These are phyloP conservation scores for Galerucella pusilla DNA, from an alignment of 2,888 invertebrate genomes.

Conservation along the genomic window DNA sequence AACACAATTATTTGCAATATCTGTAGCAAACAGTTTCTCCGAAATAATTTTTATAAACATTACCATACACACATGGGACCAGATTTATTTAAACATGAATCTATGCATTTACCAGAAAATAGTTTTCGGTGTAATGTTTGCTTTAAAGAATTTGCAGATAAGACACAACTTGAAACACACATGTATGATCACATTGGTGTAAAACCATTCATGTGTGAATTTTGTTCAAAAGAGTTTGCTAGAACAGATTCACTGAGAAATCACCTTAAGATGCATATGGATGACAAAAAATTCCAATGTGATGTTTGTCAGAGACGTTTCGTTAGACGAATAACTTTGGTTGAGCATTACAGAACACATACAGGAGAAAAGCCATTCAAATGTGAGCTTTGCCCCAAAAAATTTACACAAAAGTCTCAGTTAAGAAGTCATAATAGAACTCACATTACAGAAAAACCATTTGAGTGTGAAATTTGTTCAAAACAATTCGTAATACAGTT, in stretches of 20 bases:
- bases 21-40: neutral
- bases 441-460: slow-evolving; percentile 57
- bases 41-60: slow-evolving; percentile 5
- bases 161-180: neutral
- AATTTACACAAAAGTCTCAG: slow-evolving; percentile 78
- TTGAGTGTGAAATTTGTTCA: slow-evolving; percentile 12
- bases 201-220: slow-evolving; percentile 18
- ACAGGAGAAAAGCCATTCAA: slow-evolving; percentile 73
- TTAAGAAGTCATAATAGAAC: slow-evolving; percentile 71
- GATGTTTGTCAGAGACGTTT: slow-evolving; percentile 71
- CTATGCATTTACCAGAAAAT: neutral
- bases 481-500: neutral
- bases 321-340: slow-evolving; percentile 76
- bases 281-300: slow-evolving; percentile 68
- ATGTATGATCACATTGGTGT: slow-evolving; percentile 10
- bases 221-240: slow-evolving; percentile 9
- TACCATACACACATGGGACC: neutral
- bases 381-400: slow-evolving; percentile 73
- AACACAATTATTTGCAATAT: neutral
- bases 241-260: neutral
- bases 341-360: slow-evolving; percentile 70
- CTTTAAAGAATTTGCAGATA: slow-evolving; percentile 1
- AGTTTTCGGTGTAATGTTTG: slow-evolving; percentile 11
- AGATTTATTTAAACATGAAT: neutral
- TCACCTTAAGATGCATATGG: slow-evolving; percentile 69